These are phyloP conservation scores for Pandion haliaetus DNA, from an alignment of 2,113 vertebrate genomes.

Conservation along the genomic window DNA sequence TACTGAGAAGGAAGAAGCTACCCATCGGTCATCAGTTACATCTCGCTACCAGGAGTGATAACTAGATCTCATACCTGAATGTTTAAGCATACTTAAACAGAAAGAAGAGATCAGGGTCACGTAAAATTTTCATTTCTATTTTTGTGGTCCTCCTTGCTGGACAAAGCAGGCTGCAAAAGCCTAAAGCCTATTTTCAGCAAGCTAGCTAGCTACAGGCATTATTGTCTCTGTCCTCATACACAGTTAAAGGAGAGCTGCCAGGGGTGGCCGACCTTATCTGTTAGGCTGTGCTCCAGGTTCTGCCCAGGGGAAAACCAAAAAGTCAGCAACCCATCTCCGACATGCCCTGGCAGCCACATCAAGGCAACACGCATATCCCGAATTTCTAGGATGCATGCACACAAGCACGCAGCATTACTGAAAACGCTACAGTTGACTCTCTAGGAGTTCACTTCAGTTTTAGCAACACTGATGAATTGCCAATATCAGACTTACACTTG, in stretches of 20 bases:
- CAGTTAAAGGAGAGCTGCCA: slow-evolving; percentile 18
- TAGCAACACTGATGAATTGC: not conserved
- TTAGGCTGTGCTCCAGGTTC: slow-evolving; percentile 32
- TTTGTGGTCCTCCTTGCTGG: not conserved
- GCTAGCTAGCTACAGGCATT: not conserved
- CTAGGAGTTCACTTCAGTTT: not conserved
- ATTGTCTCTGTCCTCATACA: not conserved
- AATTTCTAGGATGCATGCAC: not conserved
- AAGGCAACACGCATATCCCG: not conserved
- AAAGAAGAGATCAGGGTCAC: not conserved
- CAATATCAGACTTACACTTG: accelerated
- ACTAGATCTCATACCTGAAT: not conserved
- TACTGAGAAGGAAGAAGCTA: not conserved
- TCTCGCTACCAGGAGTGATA: not conserved
- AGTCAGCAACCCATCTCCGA: not conserved
- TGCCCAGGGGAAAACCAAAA: slow-evolving; percentile 22
- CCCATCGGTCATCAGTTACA: not conserved
- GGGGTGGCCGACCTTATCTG: not conserved
- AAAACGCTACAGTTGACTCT: accelerated
- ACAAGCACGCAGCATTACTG: not conserved
- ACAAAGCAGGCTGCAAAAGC: not conserved
- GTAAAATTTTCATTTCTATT: not conserved
- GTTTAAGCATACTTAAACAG: not conserved
- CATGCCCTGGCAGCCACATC: slow-evolving; percentile 33
- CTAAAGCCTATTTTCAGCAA: not conserved